Evolutionary conservation across 1,140 invertebrate genomes (phyloP), one percentile per base, ranked within the genome.

Genomic region (Drosophila triauraria): DNA sequence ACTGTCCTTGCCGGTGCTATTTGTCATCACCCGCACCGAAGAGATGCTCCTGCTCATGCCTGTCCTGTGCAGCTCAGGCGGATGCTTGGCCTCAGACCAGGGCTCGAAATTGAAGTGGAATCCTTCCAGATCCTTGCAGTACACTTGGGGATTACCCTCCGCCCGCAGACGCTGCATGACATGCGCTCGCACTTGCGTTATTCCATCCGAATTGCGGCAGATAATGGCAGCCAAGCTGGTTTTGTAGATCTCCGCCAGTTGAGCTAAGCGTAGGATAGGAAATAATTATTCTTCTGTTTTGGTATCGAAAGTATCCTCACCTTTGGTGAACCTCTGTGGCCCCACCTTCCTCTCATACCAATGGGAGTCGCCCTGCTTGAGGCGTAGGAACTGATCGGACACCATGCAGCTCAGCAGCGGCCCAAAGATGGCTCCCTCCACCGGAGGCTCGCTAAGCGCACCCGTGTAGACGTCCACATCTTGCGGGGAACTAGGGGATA

Each of bases 401-500:
- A 99, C 94, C 42, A 99, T 93, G 91, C 98, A 99, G 7, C 95
- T 96, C 15, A 98, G 94, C 0, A 97, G 97, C 4, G 97, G 96
- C 0, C 98, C 98, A 38, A 98, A 94, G 10, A 97, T 94, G 2
- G 96, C 95, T 10, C 95, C 95, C 32, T 94, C 90, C 17, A 95
- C 80, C 0, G 96, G 96, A 8, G 94, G 93, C 91, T 98, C 98
- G 10, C 97, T 96, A 10, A 98, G 88, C 0, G 96, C 95, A 0
- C 97, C 97, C 1, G 97, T 97, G 91, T 98, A 98, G 8, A 98
- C 90, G 91, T 99, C 98, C 5, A 98, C 95, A 91, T 98, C 98
- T 43, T 97, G 95, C 0, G 98, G 95, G 3, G 93, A 93, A 43
- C 96, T 96, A 79, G 44, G 81, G 2, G 2, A 47, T 12, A 20